Percentiles rank a stretch among this genome's conserved stretches.
phyloP scores from a whole-genome alignment of 2,797 vertebrate species.

The Malurus splendens region DNA sequence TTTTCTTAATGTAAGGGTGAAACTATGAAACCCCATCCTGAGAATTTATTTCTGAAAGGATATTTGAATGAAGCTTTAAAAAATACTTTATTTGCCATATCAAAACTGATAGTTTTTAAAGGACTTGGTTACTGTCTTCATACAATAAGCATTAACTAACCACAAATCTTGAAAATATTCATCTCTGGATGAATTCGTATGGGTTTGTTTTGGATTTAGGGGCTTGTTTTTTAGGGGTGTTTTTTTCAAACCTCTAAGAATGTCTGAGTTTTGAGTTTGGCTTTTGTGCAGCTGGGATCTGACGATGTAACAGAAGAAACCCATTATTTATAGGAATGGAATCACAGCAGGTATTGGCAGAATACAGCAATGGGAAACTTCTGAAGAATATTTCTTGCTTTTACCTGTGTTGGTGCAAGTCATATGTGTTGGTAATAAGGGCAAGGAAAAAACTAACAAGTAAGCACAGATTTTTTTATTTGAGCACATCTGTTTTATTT shows the following conservation, averaged over 20 bases:
- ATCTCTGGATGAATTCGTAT: slow-evolving; percentile 24
- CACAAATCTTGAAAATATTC: slow-evolving; percentile 18
- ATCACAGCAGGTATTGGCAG: slow-evolving; percentile 27
- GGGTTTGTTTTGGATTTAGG: background rate
- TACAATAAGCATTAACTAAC: slow-evolving; percentile 3
- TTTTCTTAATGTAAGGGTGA: slow-evolving; percentile 68
- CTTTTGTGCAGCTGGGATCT: slow-evolving; percentile 46
- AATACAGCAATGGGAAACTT: slow-evolving; percentile 24
- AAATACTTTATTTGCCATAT: background rate
- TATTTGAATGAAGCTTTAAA: slow-evolving; percentile 43
- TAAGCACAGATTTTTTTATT: slow-evolving; percentile 42
- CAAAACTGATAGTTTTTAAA: slow-evolving; percentile 12
- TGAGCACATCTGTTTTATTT: slow-evolving; percentile 70
- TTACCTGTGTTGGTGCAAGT: slow-evolving; percentile 14
- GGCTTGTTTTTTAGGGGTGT: background rate
- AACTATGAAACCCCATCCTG: slow-evolving; percentile 50
- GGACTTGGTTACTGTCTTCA: background rate
- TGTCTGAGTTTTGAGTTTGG: slow-evolving; percentile 9
- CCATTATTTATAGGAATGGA: slow-evolving; percentile 15
- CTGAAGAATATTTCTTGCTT: background rate
- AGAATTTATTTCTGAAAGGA: slow-evolving; percentile 55
- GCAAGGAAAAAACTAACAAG: slow-evolving; percentile 7
- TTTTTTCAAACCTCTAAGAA: slow-evolving; percentile 8
- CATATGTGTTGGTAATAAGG: slow-evolving; percentile 9
- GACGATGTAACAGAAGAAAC: slow-evolving; percentile 25